A percentile compares a stretch with the other conserved stretches of the same genome.
phyloP scores from a whole-genome alignment of 2,113 vertebrate species.

The Corvus hawaiiensis region DNA sequence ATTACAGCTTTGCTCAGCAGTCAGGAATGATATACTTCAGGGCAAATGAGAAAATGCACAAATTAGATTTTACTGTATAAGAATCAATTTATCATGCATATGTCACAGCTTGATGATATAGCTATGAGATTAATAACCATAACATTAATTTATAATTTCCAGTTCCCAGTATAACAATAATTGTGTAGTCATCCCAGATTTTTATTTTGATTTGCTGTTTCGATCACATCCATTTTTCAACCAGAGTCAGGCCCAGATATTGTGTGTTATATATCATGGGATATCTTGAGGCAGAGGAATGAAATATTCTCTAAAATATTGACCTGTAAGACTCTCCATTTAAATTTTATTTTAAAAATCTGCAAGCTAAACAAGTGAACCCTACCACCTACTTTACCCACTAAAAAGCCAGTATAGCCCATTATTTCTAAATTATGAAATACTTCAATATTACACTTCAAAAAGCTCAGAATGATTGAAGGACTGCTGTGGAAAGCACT shows the following conservation, averaged over 20 bases:
- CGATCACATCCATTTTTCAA: neutral
- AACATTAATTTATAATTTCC: constrained; percentile 4
- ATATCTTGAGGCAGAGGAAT: neutral
- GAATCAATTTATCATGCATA: constrained; percentile 20
- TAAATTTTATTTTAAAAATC: neutral
- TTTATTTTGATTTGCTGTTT: neutral
- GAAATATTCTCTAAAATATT: neutral
- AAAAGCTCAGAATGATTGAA: neutral
- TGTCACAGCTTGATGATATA: neutral
- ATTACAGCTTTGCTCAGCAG: neutral
- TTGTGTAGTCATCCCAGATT: neutral
- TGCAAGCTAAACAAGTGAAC: neutral
- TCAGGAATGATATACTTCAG: neutral
- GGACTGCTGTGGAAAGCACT: neutral
- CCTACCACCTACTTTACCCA: neutral
- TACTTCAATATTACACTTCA: neutral
- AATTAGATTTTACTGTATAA: constrained; percentile 8
- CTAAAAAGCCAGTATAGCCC: neutral
- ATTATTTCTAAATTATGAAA: neutral
- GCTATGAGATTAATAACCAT: constrained; percentile 2
- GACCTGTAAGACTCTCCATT: neutral
- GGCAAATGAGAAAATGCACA: neutral
- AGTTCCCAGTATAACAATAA: neutral
- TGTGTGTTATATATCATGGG: neutral
- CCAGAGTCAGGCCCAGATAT: neutral